Conservation (phyloP, 2,888 invertebrate species). For the Caenorhabditis zanzibari region DNA sequence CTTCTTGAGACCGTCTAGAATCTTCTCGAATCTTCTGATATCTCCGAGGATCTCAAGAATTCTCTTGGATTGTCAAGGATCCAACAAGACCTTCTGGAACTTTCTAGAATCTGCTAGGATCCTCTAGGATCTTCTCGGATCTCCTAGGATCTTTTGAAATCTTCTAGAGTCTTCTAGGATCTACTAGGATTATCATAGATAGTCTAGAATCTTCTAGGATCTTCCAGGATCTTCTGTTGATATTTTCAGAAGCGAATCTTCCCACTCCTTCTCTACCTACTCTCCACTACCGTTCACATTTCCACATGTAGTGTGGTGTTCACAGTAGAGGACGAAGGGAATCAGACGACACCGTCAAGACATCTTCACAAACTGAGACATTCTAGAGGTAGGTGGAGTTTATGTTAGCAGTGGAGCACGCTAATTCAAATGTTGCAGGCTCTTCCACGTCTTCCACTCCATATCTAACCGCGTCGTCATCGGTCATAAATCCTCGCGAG, state of each 20-base stretch:
- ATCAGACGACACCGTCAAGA: conserved; percentile 39
- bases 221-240: background rate
- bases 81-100: too few species aligned
- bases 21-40: too few species aligned
- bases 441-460: conserved; percentile 4
- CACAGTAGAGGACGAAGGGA: conserved; percentile 47
- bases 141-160: too few species aligned
- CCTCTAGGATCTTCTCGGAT: too few species aligned
- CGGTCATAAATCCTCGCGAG: conserved; percentile 49
- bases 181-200: too few species aligned
- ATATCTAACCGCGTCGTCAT: conserved; percentile 49
- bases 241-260: conserved; percentile 33
- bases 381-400: conserved; percentile 20
- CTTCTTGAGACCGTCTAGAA: too few species aligned
- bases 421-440: background rate
- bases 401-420: background rate
- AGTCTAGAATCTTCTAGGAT: too few species aligned
- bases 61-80: too few species aligned
- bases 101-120: too few species aligned
- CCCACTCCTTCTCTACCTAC: conserved; percentile 44
- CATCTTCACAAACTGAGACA: conserved; percentile 56
- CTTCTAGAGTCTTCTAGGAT: too few species aligned
- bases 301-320: conserved; percentile 26
- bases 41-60: too few species aligned
- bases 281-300: background rate